Evolutionary conservation across 2,888 invertebrate species (phyloP).

Genomic region (Opisthograptis luteolata): DNA sequence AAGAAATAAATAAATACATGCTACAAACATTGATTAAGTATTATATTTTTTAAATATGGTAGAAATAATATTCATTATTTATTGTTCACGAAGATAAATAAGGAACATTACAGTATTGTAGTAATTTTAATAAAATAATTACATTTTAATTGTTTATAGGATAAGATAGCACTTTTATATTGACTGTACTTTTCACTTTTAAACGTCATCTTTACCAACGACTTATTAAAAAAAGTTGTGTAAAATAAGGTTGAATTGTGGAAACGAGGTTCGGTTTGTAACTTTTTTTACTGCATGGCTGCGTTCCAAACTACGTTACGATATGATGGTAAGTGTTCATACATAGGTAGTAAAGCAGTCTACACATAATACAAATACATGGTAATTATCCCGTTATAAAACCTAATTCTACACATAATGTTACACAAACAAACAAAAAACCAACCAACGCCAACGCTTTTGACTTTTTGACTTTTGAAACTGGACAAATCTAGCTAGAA

Average conservation of each 20-base stretch:
- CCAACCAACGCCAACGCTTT: too few species aligned
- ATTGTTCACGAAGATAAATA: constrained; percentile 17
- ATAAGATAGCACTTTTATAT: neutral
- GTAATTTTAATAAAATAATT: constrained; percentile 5
- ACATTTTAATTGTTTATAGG: neutral
- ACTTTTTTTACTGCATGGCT: too few species aligned
- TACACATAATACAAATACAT: too few species aligned
- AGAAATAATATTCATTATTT: constrained; percentile 15
- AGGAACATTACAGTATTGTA: constrained; percentile 7
- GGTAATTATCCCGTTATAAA: too few species aligned
- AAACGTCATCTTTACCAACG: neutral
- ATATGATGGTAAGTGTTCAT: too few species aligned
- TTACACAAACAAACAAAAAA: too few species aligned
- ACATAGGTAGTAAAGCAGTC: too few species aligned
- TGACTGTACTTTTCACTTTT: neutral
- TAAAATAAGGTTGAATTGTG: neutral
- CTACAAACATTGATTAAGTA: constrained; percentile 1
- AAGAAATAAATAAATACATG: constrained; percentile 2
- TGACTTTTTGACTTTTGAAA: too few species aligned
- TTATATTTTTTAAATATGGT: neutral
- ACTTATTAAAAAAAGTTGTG: neutral
- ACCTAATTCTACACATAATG: too few species aligned
- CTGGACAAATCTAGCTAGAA: neutral
- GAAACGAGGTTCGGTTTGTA: neutral
- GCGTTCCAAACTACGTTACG: too few species aligned